These are phyloP conservation scores for Lithobius niger DNA, from an alignment of 1,140 invertebrate genomes.

Conservation along the genomic window DNA sequence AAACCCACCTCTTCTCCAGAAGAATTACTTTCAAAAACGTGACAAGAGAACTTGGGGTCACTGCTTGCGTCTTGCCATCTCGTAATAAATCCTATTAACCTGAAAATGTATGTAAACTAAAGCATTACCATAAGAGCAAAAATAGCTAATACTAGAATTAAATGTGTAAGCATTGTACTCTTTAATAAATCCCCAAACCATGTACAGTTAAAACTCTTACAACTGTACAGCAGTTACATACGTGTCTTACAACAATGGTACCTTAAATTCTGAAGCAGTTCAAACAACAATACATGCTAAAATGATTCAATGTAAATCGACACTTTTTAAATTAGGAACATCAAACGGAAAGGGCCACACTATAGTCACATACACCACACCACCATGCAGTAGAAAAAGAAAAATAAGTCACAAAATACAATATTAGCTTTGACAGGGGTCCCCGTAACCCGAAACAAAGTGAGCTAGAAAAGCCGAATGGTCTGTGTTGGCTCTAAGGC, in stretches of 20 bases:
- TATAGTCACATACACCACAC: too few relatives aligned
- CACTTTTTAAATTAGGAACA: too few relatives aligned
- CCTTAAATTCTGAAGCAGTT: too few relatives aligned
- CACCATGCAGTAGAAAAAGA: constrained; percentile 25
- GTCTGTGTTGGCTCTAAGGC: too few relatives aligned
- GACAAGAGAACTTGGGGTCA: background rate
- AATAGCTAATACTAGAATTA: background rate
- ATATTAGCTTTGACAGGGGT: too few relatives aligned
- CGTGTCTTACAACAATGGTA: too few relatives aligned
- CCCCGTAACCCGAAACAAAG: too few relatives aligned
- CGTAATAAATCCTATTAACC: constrained; percentile 6
- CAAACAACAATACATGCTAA: too few relatives aligned
- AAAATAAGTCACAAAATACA: background rate
- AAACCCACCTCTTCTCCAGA: constrained; percentile 5
- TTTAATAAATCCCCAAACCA: background rate
- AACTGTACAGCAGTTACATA: too few relatives aligned
- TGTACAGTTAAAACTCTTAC: background rate
- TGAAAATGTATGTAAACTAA: background rate
- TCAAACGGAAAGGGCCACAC: too few relatives aligned
- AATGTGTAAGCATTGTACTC: background rate
- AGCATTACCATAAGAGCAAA: background rate
- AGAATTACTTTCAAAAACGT: constrained; percentile 10
- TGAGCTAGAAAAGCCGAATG: too few relatives aligned
- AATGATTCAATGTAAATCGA: constrained; percentile 29
- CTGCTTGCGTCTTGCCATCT: background rate